These are phyloP conservation scores for Aricia agestis DNA, from an alignment of 1,140 invertebrate species.

Conservation along the genomic window DNA sequence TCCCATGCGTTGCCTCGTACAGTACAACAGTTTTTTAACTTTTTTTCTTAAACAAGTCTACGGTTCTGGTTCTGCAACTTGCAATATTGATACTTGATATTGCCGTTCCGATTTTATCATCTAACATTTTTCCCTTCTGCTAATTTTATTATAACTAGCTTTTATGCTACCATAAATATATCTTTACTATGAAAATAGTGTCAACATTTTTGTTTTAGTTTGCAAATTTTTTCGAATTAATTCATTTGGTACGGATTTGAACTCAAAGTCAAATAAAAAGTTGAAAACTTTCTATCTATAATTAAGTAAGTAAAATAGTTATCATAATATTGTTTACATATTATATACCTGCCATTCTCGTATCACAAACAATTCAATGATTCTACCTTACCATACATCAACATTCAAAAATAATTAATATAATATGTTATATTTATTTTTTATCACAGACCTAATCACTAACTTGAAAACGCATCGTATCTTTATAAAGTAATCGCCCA, in stretches of 20 bases:
- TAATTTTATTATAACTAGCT: constrained; percentile 18
- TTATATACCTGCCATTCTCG: no score
- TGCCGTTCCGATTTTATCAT: constrained; percentile 47
- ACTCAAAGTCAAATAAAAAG: no score
- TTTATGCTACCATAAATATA: not conserved
- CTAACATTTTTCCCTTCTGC: constrained; percentile 31
- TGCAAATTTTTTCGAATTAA: no score
- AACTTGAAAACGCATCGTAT: constrained; percentile 27
- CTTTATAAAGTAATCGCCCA: constrained; percentile 34
- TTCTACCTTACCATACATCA: no score
- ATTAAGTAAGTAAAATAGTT: no score
- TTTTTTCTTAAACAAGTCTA: constrained; percentile 68
- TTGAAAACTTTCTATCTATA: no score
- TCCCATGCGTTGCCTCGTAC: constrained; percentile 66
- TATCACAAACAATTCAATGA: no score
- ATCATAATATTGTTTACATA: no score
- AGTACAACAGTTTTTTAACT: constrained; percentile 49
- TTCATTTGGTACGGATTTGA: no score
- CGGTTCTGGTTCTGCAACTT: constrained; percentile 73
- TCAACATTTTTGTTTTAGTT: not conserved
- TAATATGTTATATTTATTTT: not conserved
- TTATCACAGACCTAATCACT: constrained; percentile 18
- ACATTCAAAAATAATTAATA: no score
- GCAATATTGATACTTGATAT: constrained; percentile 55
- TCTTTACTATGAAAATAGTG: not conserved